Percentiles rank a stretch among this genome's conserved stretches.
Conservation (phyloP, 35 echinoderm and acorn worm genomes). For the Ophiothrix spiculata region DNA sequence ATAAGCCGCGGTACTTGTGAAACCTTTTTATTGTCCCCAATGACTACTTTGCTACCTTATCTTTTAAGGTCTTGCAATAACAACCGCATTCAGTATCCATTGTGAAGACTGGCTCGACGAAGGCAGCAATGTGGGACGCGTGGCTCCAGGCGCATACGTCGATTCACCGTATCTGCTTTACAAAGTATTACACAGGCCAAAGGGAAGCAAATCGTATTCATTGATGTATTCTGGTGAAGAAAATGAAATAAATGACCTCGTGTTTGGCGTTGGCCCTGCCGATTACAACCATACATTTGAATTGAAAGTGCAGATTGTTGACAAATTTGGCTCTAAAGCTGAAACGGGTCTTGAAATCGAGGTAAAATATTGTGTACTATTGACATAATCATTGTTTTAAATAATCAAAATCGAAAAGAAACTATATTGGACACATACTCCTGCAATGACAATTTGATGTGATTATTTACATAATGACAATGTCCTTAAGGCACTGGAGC, state of each 20-base stretch:
- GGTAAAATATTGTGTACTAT: slow-evolving; percentile 8
- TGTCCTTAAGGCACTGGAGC: too few species aligned
- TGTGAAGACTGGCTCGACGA: slow-evolving; percentile 40
- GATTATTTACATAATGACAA: too few species aligned
- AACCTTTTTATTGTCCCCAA: too few species aligned
- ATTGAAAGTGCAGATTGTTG: slow-evolving; percentile 21
- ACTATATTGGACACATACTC: too few species aligned
- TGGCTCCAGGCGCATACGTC: background rate
- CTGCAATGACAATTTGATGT: too few species aligned
- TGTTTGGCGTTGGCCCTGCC: slow-evolving; percentile 26
- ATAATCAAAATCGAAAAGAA: too few species aligned
- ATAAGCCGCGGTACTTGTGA: too few species aligned
- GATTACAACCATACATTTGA: slow-evolving; percentile 22
- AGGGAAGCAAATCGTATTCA: background rate
- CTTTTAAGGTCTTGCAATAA: slow-evolving; percentile 27
- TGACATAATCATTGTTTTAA: too few species aligned
- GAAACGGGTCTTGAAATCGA: background rate
- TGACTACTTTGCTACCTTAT: too few species aligned
- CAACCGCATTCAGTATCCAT: slow-evolving; percentile 18
- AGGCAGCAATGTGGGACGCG: background rate
- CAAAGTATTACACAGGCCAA: slow-evolving; percentile 12
- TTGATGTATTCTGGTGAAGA: slow-evolving; percentile 11
- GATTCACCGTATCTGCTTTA: slow-evolving; percentile 13
- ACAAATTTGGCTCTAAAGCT: slow-evolving; percentile 29
- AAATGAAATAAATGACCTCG: background rate